Percentiles rank a stretch among this genome's conserved stretches.
Conservation (phyloP, 2,113 vertebrate species). For the Amblyornis subalaris region DNA sequence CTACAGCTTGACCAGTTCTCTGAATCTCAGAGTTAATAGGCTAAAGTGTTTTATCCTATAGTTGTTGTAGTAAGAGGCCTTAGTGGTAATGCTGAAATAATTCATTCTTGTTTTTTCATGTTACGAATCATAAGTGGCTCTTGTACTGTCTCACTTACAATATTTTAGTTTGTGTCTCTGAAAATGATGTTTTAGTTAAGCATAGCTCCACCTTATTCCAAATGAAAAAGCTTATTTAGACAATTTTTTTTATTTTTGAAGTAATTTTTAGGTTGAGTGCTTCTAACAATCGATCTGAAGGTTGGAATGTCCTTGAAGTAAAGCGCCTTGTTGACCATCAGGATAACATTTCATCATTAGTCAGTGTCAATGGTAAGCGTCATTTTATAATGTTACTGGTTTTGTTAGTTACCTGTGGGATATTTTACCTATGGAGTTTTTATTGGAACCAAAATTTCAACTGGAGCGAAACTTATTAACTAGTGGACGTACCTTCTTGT, state of each 20-base stretch:
- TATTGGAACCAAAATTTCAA: not conserved
- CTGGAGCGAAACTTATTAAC: not conserved
- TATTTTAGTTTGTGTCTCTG: not conserved
- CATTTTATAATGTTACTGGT: not conserved
- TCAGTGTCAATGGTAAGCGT: conserved; percentile 82
- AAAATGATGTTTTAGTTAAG: conserved; percentile 11
- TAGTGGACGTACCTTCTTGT: not conserved
- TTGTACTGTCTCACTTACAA: not conserved
- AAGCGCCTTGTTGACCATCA: conserved; percentile 84
- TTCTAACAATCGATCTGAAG: conserved; percentile 60
- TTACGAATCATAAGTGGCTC: not conserved
- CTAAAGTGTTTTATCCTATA: not conserved
- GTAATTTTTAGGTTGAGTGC: conserved; percentile 86
- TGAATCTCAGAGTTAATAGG: not conserved
- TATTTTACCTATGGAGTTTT: not conserved
- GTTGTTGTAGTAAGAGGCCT: not conserved
- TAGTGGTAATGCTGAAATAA: not conserved
- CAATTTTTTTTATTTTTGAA: conserved; percentile 47
- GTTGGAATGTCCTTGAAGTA: conserved; percentile 75
- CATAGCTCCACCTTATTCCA: not conserved
- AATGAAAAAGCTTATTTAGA: not conserved
- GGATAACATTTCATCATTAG: conserved; percentile 88
- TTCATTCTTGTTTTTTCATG: not conserved
- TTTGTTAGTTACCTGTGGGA: not conserved
- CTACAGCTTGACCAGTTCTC: not conserved